These are phyloP conservation scores for Lanistes nyassanus DNA, from an alignment of 1,140 invertebrate species.

Conservation along the genomic window DNA sequence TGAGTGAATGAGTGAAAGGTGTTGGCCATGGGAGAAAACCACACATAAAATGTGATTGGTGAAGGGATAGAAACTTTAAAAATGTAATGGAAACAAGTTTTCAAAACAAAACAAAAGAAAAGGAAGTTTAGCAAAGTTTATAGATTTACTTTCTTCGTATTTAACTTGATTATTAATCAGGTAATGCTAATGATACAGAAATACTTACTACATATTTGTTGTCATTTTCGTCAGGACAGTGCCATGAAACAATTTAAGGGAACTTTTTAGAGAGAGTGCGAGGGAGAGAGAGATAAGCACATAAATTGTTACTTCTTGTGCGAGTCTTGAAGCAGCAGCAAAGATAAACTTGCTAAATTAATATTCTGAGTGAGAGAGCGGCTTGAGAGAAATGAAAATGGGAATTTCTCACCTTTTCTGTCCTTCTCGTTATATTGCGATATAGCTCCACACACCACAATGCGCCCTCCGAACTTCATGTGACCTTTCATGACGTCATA, in stretches of 20 bases:
- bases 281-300: no score
- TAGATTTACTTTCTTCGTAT: neutral
- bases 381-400: no score
- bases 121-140: neutral
- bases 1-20: neutral
- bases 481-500: constrained; percentile 25
- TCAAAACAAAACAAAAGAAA: neutral
- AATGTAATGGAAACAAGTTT: neutral
- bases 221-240: no score
- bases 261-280: no score
- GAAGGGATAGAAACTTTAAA: neutral
- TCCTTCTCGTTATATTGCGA: constrained; percentile 16
- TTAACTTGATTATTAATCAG: neutral
- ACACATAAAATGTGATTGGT: neutral
- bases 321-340: no score
- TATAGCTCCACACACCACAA: constrained; percentile 37
- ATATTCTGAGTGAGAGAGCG: no score
- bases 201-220: no score
- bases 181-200: neutral
- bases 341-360: no score
- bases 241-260: no score
- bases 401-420: neutral
- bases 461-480: constrained; percentile 36
- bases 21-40: neutral
- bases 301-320: no score